These are phyloP conservation scores for Heliconius charithonia DNA, from an alignment of 2,888 invertebrate genomes.

Conservation along the genomic window DNA sequence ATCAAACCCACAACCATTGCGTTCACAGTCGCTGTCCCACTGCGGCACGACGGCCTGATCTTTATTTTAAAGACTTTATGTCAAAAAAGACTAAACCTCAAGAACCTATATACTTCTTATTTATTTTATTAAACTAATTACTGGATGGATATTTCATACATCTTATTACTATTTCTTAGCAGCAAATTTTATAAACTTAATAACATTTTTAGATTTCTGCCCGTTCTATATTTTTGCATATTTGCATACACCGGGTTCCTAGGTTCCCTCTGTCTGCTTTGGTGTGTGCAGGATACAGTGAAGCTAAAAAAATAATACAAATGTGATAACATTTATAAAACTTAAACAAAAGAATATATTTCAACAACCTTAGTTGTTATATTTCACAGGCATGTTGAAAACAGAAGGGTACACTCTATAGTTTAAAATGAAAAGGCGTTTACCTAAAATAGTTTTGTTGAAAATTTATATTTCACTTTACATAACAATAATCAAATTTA, in stretches of 20 bases:
- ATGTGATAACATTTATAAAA: neutral
- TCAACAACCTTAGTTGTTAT: neutral
- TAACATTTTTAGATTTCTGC: no score
- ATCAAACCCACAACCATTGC: no score
- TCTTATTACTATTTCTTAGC: no score
- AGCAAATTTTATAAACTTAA: no score
- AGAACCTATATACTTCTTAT: no score
- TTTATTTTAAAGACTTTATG: neutral
- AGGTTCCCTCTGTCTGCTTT: neutral
- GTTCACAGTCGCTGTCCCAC: no score
- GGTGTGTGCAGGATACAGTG: neutral
- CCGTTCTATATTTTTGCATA: no score
- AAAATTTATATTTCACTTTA: slow-evolving; percentile 33
- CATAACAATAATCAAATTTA: slow-evolving; percentile 45
- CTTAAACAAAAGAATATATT: slow-evolving; percentile 5
- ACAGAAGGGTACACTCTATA: slow-evolving; percentile 24
- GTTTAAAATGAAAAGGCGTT: slow-evolving; percentile 24
- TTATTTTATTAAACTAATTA: no score
- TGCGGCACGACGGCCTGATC: neutral
- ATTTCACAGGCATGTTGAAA: slow-evolving; percentile 2
- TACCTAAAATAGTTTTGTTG: slow-evolving; percentile 34
- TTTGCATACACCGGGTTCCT: neutral
- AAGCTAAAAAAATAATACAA: neutral
- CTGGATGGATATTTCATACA: no score
- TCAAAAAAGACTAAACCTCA: no score